phyloP scores from a whole-genome alignment of 1,140 invertebrate species.

The Drosophila auraria region DNA sequence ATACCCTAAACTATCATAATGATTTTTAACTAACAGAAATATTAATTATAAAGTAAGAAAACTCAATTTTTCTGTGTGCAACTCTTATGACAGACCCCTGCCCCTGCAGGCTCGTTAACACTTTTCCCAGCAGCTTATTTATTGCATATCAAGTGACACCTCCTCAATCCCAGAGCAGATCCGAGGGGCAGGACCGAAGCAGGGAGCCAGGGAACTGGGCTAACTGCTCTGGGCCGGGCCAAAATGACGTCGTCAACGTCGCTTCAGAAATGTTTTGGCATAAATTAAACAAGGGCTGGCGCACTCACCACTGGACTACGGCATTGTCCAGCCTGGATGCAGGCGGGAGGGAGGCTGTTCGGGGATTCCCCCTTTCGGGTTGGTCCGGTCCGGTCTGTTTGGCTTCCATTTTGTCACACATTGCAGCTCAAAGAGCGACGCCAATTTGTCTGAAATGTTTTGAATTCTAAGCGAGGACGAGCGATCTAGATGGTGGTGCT shows the following conservation, averaged over 20 bases:
- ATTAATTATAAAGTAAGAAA: not conserved
- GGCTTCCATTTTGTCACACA: constrained; percentile 80
- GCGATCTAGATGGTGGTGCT: constrained; percentile 19
- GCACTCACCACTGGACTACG: constrained; percentile 32
- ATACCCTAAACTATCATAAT: not conserved
- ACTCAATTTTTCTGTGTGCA: constrained; percentile 6
- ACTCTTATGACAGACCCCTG: constrained; percentile 11
- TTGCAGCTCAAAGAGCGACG: constrained; percentile 76
- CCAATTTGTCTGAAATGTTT: constrained; percentile 83
- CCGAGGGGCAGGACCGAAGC: not conserved
- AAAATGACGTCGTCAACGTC: constrained; percentile 81
- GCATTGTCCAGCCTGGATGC: constrained; percentile 58
- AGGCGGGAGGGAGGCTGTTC: not conserved
- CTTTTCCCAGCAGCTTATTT: constrained; percentile 78
- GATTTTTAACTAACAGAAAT: too few relatives aligned
- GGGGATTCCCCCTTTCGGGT: not conserved
- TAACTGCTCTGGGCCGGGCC: constrained; percentile 35
- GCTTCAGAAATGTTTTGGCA: constrained; percentile 76
- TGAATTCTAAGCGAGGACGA: constrained; percentile 73
- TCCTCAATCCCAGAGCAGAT: constrained; percentile 51
- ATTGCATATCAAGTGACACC: constrained; percentile 80
- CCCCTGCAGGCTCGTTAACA: constrained; percentile 68
- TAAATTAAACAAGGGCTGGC: constrained; percentile 77
- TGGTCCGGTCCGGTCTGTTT: constrained; percentile 48
- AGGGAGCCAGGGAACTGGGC: constrained; percentile 13